These are phyloP conservation scores for Tokudaia muenninki DNA, from an alignment of 2,797 vertebrate species.

Conservation along the genomic window DNA sequence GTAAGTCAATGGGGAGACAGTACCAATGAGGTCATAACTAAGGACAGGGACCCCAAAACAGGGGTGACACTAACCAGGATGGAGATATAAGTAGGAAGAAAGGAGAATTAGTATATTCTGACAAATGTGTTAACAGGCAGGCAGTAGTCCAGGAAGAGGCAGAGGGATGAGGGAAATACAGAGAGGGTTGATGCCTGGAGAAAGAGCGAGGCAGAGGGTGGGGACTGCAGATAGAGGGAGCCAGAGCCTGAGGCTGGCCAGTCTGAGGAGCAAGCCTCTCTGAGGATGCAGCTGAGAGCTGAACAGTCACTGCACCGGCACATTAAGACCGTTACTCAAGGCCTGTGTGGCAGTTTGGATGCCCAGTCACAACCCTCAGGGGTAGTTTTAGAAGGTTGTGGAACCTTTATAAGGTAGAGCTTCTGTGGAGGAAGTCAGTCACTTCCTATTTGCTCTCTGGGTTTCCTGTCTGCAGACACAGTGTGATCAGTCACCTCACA, in stretches of 20 bases:
- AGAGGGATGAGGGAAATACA: background rate
- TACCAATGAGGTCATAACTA: background rate
- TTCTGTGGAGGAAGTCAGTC: background rate
- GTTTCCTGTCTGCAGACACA: background rate
- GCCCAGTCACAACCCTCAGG: background rate
- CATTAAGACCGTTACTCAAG: accelerated
- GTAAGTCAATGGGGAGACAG: background rate
- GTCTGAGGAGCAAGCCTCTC: accelerated
- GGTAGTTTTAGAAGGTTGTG: background rate
- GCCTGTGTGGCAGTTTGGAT: background rate
- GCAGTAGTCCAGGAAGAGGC: background rate
- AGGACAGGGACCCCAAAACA: background rate
- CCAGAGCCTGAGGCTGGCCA: too few species aligned
- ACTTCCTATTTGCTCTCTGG: background rate
- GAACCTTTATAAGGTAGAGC: background rate
- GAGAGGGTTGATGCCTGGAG: background rate
- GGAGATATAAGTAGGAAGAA: background rate
- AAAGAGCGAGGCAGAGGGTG: background rate
- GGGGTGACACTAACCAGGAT: background rate
- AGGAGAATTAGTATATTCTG: background rate
- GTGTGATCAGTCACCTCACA: background rate
- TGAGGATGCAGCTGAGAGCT: background rate
- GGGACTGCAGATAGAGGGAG: background rate
- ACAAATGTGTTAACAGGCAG: background rate
- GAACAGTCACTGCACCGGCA: accelerated